Base-by-base conservation (phyloP, 2,888 invertebrate genomes). In the Yponomeuta plumbellus region DNA sequence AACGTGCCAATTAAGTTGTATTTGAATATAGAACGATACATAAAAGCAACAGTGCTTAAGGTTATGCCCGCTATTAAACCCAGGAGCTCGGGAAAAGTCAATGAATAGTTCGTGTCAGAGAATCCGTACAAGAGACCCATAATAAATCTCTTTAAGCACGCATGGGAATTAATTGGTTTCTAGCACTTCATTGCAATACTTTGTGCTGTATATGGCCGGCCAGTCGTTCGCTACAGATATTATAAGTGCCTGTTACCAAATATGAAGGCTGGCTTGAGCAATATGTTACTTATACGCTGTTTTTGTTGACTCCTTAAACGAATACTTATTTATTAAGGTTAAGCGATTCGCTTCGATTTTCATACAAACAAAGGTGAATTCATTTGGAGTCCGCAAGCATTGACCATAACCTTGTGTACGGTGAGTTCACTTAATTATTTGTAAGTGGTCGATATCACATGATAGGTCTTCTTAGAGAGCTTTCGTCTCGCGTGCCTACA, bases 111-210 rank as follows among this genome's bases (percentile, higher is more conserved):
- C 68, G 71, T 72, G 75, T 71, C 69, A 39, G 73, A 66, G 85
- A 86, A 84, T 75, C 87, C 86, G 70, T 71, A 81, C 77, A 85
- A 87, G 84, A 84, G 84, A 75, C 74, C 76, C 72, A 75, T 77
- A 75, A 80, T 84, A 83, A 85, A 88, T 86, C 85, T 84, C 76
- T 85, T 84, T 77, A 76, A 83, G 81, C 86, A 86, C 86, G 87
- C 86, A 85, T 80, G 78, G 82, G 79, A 78, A 79, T 84, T 86
- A 86, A 85, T 84, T 80, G 84, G 75, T 72, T 75, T 61, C 34
- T 39, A 61, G 52, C 66, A 56, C 65, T 65, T 65, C 57, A 57
- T 57, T 20, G 57, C 65, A 56, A 64, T 40, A n/a, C 26, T 44
- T 44, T 62, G 39, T 20, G 39, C 34, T 62, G 21, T 44, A 40